Evolutionary conservation across 1,140 invertebrate genomes (phyloP), one percentile per base, ranked within the genome.

Genomic region (Heliconius eleuchia): DNA sequence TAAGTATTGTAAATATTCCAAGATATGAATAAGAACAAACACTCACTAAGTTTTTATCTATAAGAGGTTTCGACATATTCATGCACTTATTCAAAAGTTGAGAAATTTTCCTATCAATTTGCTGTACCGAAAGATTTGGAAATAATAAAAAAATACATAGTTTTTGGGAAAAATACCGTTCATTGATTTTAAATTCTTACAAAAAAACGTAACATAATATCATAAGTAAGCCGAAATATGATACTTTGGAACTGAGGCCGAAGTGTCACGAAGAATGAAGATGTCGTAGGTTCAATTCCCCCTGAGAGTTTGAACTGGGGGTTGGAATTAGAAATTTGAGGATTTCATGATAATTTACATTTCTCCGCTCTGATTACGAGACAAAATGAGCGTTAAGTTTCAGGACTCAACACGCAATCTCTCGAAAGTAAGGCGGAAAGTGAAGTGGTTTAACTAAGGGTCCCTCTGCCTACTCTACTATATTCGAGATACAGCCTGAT

Each of bases 51-150:
- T 66, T 27, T 11, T 30, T 66, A 66, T 66, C 60, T 66, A 13
- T 66, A n/a, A 66, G 60, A 66, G 60, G 60, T 66, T 66, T 66
- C 60, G 13, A 66, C 60, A 66, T 66, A 30, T 66, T 66, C 60
- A 66, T 30, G 3, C 60, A 30, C 23, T 66, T 66, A 66, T 30
- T 60, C 55, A 60, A 60, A 60, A 66, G 23, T 66, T 30, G 16
- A 66, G 60, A 27, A 66, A 66, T 66, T 66, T 66, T 30, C 60
- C 60, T 66, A 66, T 66, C 27, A 23, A 66, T 66, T 66, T 30
- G 27, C 3, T 66, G 60, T 30, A 13, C 1, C 3, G 8, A 4
- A 9, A 13, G 23, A 30, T 66, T 66, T 8, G 7, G 60, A 66
- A 66, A 66, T 27, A 46, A 3, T 34, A 16, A 46, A 46, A 46